A percentile compares a stretch with the other conserved stretches of the same genome.
Evolutionary conservation across 2,888 invertebrate genomes (phyloP).

Genomic region (Calliopum simillimum): DNA sequence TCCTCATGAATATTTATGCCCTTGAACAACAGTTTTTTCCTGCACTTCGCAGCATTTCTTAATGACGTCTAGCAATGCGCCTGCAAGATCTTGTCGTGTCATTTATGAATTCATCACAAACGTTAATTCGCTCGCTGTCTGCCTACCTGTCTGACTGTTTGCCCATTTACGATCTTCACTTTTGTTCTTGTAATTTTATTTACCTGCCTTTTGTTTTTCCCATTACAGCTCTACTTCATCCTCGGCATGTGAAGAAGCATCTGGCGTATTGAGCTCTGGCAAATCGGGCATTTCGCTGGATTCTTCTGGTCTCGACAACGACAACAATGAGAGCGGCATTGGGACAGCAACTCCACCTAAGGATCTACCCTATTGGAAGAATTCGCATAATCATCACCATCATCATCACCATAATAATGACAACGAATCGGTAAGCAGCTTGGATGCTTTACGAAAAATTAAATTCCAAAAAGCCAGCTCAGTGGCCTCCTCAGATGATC

Average conservation of each 20-base stretch:
- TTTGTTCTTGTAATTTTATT: not conserved
- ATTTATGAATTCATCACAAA: constrained; percentile 29
- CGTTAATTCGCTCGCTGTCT: not conserved
- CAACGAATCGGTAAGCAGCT: constrained; percentile 62
- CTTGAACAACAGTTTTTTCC: not conserved
- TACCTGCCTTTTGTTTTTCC: constrained; percentile 33
- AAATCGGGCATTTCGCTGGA: constrained; percentile 66
- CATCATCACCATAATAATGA: constrained; percentile 54
- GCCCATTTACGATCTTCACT: not conserved
- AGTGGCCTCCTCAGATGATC: constrained; percentile 64
- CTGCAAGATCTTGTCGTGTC: constrained; percentile 10
- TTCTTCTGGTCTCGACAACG: constrained; percentile 65
- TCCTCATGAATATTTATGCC: constrained; percentile 22
- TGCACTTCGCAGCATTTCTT: not conserved
- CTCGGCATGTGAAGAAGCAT: constrained; percentile 66
- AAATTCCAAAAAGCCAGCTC: constrained; percentile 65
- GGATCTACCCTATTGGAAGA: constrained; percentile 64
- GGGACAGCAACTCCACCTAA: constrained; percentile 67
- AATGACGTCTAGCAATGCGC: constrained; percentile 1
- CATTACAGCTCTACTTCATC: constrained; percentile 64
- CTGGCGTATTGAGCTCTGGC: constrained; percentile 64
- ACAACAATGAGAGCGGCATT: constrained; percentile 66
- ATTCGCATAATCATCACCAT: constrained; percentile 45
- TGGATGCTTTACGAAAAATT: constrained; percentile 63
- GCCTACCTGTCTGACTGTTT: no score